Evolutionary conservation across 2,113 vertebrate species (phyloP), one percentile per base, ranked within the genome.

Genomic region (Synchiropus splendidus): DNA sequence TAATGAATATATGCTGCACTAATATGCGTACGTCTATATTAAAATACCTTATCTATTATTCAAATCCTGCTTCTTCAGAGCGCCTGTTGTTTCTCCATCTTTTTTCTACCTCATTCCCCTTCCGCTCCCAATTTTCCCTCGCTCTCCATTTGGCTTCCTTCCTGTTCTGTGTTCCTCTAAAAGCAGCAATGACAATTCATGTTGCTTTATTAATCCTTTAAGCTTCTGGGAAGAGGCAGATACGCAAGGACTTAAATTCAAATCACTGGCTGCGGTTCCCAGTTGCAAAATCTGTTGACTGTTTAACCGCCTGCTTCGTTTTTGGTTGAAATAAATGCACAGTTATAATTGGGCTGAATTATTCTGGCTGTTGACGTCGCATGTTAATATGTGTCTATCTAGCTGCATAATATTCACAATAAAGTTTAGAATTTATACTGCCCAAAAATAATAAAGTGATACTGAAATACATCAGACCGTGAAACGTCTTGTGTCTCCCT

Each of bases 201-300:
- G 63, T 61, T 61, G 61, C 63, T 65, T 72, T 74, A 75, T 74
- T 75, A 77, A 79, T 81, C 74, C 70, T 72, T 77, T 75, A 70
- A 77, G 69, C 75, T 70, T 70, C 64, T 61, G 42, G 38, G 48
- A 54, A 54, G 61, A 70, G 60, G 45, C 57, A 12, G 36, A 9
- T 0, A 17, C n/a, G n/a, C 49, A 70, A 46, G 64, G 36, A 54
- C 50, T 70, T 62, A 58, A 40, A 61, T 79, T 72, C 62, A 79
- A 73, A 77, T 70, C 59, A 67, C 64, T 68, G 48, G 54, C 54
- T 33, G 32, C 32, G 36, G 63, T 61, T 73, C 64, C 65, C 65
- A 55, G 45, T 46, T 64, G 64, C 33, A 50, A 12, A 57, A 72
- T 73, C 58, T 58, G 52, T 31, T 45, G 14, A 50, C 58, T 48